These are phyloP conservation scores for Stenolophus ochropezus DNA, from an alignment of 2,888 invertebrate species.

Conservation along the genomic window DNA sequence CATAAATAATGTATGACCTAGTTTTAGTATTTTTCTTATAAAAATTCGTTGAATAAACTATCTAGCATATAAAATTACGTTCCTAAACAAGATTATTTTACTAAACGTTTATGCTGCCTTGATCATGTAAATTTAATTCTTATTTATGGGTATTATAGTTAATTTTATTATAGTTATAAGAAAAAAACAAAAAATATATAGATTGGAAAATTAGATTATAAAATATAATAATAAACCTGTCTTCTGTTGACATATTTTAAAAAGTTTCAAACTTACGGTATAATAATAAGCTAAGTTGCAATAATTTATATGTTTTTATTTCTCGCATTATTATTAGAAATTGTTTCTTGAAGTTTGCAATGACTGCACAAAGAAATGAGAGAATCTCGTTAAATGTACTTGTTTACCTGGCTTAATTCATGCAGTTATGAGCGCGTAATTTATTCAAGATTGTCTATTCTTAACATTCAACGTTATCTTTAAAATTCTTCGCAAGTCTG, in stretches of 20 bases:
- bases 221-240: too few species aligned
- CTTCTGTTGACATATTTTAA: too few species aligned
- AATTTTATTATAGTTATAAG: too few species aligned
- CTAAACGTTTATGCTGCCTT: conserved; percentile 14
- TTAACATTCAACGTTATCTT: conserved; percentile 45
- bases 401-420: conserved; percentile 21
- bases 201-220: too few species aligned
- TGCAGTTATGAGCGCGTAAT: conserved; percentile 27
- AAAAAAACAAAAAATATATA: too few species aligned
- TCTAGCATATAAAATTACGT: conserved; percentile 25
- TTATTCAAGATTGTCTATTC: conserved; percentile 28
- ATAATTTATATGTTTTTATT: too few species aligned
- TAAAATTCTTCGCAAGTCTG: conserved; percentile 53
- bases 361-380: not conserved
- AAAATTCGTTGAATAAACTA: conserved; percentile 46
- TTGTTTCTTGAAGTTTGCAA: too few species aligned
- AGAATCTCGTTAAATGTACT: not conserved
- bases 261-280: too few species aligned
- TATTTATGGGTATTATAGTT: too few species aligned
- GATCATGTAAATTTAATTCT: conserved; percentile 31
- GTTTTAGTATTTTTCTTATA: conserved; percentile 42
- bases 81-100: conserved; percentile 2
- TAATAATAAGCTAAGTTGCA: too few species aligned
- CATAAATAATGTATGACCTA: conserved; percentile 40
- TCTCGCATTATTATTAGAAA: too few species aligned